Evolutionary conservation across 1,140 invertebrate species (phyloP), one percentile per base, ranked within the genome.

Genomic region (Drosophila orena): DNA sequence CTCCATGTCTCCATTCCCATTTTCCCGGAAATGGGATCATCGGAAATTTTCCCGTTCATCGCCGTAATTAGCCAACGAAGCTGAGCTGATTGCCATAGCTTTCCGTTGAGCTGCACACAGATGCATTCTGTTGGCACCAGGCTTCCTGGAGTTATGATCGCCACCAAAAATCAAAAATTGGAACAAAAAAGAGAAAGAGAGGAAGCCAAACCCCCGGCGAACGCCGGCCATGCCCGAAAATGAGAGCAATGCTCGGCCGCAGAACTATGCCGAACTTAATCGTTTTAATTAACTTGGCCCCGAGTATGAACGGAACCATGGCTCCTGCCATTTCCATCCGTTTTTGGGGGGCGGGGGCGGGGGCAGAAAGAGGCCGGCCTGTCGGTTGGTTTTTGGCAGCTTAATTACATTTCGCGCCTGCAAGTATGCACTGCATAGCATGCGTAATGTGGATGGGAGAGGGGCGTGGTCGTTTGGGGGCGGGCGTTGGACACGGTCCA

Each of bases 381-480:
- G 40, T 72, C 77, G 73, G 64, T 68, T 55, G 66, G 58, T 53
- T 77, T 81, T 86, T 86, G 83, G 84, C 79, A 79, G 79, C 84
- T 88, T 88, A 88, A 88, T 88, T 88, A 88, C 83, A 88, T 89
- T 86, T 88, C 79, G 79, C 79, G 79, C 84, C 79, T 88, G 83
- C 65, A 89, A 83, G 76, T 83, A 83, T 89, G 79, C 79, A 79
- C 47, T 68, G 74, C 81, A 59, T 30, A 47, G 58, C 47, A 47
- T 74, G 61, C 50, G 54, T 40, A 52, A 52, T 50, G 62, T 47
- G 15, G 22, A 15, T 20, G 15, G 11, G 14, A 17, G 10, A 3
- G 46, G n/a, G 14, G 46, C 12, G 15, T 17, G 46, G 22, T 24
- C 22, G 22, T 24, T 5, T 35, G 24, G 47, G 7, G 5, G 38